These are phyloP conservation scores for Gouania willdenowi DNA, from an alignment of 2,797 vertebrate genomes.

Conservation along the genomic window DNA sequence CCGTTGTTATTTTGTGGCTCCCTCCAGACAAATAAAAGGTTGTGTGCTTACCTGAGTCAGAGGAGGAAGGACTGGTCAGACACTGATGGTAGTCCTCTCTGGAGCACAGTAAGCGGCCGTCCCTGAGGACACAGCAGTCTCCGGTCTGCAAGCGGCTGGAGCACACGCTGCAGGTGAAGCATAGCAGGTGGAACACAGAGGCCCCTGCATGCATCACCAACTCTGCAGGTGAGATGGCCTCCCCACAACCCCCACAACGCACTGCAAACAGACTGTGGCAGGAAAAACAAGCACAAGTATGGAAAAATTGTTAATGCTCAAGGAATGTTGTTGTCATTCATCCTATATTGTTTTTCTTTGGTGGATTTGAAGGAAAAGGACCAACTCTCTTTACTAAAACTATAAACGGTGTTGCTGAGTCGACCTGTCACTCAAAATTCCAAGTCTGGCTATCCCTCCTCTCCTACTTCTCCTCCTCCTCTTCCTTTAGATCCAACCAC, in stretches of 20 bases:
- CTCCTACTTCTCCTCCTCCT: conserved; percentile 10
- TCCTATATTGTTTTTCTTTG: conserved; percentile 33
- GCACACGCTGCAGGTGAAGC: conserved; percentile 94
- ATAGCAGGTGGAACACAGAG: conserved; percentile 90
- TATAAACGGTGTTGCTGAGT: conserved; percentile 71
- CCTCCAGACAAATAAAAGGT: background rate
- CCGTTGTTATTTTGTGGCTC: too few species aligned
- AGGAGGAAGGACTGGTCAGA: conserved; percentile 82
- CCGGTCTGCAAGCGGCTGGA: conserved; percentile 90
- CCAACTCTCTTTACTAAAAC: conserved; percentile 37
- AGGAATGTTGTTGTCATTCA: conserved; percentile 25
- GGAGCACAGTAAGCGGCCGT: conserved; percentile 90
- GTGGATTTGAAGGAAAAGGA: conserved; percentile 1
- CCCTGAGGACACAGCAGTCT: conserved; percentile 89
- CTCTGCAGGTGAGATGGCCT: conserved; percentile 84
- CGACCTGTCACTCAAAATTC: conserved; percentile 67
- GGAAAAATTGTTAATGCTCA: conserved; percentile 13
- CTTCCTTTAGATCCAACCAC: conserved; percentile 38
- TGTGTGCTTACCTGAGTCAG: conserved; percentile 82
- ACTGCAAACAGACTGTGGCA: conserved; percentile 85
- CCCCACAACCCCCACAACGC: conserved; percentile 84
- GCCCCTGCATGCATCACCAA: conserved; percentile 90
- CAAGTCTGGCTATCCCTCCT: conserved; percentile 69
- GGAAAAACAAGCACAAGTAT: background rate
- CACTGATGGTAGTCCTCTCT: conserved; percentile 85